Evolutionary conservation across 2,797 vertebrate species (phyloP).

Genomic region (Gorsachius magnificus): DNA sequence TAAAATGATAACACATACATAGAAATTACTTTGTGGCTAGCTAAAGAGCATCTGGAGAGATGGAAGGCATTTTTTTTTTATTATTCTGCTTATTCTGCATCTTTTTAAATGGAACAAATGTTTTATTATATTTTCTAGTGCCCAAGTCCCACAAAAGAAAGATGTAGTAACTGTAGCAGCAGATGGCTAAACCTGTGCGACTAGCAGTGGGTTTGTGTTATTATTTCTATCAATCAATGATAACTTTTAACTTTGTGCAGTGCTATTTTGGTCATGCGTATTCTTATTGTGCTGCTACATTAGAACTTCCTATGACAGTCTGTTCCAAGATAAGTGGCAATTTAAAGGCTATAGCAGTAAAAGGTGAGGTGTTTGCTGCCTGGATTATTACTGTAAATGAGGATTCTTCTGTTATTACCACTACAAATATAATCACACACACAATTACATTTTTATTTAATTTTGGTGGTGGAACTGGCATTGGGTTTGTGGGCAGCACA

Average conservation of each 20-base stretch:
- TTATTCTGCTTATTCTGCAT: background rate
- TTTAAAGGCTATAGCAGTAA: background rate
- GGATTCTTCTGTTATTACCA: background rate
- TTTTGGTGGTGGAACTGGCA: background rate
- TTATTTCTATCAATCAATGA: conserved; percentile 9
- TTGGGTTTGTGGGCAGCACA: background rate
- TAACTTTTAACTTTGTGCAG: background rate
- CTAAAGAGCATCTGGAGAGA: background rate
- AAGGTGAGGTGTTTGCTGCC: background rate
- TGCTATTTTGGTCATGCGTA: background rate
- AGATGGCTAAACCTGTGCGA: background rate
- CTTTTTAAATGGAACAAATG: background rate
- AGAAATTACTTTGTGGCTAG: background rate
- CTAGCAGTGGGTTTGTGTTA: background rate
- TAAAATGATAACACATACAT: background rate
- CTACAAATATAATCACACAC: background rate
- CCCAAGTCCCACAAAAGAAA: background rate
- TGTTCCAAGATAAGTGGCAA: background rate
- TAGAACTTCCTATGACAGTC: background rate
- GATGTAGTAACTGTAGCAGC: background rate
- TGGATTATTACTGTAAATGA: background rate
- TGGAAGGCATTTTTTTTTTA: background rate
- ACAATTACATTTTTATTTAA: background rate
- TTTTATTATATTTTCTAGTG: background rate
- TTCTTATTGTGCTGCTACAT: background rate